phyloP scores from a whole-genome alignment of 2,113 vertebrate species.

The Tangachromis dhanisi region DNA sequence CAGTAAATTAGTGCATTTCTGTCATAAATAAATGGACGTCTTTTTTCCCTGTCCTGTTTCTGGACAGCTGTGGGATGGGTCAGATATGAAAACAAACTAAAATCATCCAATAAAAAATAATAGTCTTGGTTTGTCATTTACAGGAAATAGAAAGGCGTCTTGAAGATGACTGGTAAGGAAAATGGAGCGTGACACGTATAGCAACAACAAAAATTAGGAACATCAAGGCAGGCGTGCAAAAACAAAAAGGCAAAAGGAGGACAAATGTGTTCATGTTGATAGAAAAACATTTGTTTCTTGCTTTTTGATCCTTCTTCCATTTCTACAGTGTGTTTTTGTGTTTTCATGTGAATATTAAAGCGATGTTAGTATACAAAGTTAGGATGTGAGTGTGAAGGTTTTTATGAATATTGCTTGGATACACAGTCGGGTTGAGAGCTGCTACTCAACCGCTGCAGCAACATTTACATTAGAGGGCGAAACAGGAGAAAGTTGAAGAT shows the following conservation, averaged over 20 bases:
- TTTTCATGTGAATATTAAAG: background rate
- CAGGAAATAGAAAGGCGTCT: background rate
- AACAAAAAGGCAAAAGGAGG: background rate
- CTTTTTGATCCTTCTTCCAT: background rate
- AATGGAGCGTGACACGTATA: background rate
- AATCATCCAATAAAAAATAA: background rate
- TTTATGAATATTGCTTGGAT: slow-evolving; percentile 39
- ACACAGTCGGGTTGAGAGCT: background rate
- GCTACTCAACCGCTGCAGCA: background rate
- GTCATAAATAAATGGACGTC: slow-evolving; percentile 45
- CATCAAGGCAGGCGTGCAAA: background rate
- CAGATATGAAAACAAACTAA: background rate
- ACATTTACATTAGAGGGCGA: background rate
- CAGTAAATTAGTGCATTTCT: slow-evolving; percentile 49
- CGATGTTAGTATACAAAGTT: background rate
- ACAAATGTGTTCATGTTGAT: background rate
- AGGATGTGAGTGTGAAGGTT: background rate
- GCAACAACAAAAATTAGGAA: background rate
- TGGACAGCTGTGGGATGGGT: background rate
- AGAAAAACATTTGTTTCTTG: background rate
- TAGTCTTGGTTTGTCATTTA: background rate
- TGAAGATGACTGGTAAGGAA: background rate
- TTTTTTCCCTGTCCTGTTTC: background rate
- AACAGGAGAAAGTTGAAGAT: background rate
- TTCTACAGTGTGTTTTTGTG: background rate